These are phyloP conservation scores for Archilochus colubris DNA, from an alignment of 2,113 vertebrate genomes.

Conservation along the genomic window DNA sequence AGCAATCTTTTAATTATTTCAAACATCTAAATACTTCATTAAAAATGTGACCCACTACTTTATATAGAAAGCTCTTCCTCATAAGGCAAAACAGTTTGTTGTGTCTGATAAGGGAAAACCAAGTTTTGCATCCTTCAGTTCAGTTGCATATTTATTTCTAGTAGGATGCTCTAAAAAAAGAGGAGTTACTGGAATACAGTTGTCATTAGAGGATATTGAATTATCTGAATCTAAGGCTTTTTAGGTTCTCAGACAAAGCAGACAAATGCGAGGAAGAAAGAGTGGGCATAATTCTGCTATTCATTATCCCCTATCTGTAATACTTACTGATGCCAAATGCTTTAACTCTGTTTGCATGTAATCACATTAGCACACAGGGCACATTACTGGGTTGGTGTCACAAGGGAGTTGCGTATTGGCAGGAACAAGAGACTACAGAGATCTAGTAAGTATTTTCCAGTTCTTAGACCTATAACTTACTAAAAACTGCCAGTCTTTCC, in stretches of 20 bases:
- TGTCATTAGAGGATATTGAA: neutral
- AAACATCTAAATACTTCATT: neutral
- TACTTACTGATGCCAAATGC: neutral
- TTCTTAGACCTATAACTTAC: neutral
- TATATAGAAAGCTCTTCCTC: neutral
- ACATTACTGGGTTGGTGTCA: neutral
- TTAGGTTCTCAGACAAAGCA: neutral
- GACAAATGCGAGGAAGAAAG: neutral
- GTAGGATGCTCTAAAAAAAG: neutral
- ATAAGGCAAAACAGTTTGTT: neutral
- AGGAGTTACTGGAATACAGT: neutral
- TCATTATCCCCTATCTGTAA: neutral
- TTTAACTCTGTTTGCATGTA: neutral
- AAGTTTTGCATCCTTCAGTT: neutral
- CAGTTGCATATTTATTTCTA: neutral
- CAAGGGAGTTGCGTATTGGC: accelerated
- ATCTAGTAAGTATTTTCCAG: neutral
- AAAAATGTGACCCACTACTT: neutral
- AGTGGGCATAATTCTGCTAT: neutral
- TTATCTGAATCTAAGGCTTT: neutral
- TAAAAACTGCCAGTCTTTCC: neutral
- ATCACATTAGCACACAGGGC: neutral
- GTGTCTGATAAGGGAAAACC: neutral
- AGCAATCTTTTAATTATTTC: neutral
- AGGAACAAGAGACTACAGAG: accelerated